These are phyloP conservation scores for Mustela erminea DNA, from an alignment of 2,797 vertebrate species.

Conservation along the genomic window DNA sequence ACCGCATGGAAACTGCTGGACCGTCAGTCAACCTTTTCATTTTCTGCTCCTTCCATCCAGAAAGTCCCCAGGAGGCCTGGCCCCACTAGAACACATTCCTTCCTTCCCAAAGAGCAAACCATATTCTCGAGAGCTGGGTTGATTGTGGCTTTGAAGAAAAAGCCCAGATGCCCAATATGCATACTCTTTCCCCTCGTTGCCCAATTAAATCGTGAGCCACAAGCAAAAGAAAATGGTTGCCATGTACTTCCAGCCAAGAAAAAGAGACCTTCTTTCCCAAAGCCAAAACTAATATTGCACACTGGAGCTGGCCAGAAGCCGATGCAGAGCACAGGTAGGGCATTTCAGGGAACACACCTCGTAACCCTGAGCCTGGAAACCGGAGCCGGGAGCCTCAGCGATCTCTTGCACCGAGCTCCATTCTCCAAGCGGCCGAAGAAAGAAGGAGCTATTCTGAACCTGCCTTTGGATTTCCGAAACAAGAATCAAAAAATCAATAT, in stretches of 20 bases:
- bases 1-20: neutral
- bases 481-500: neutral
- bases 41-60: neutral
- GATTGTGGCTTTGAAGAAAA: neutral
- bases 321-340: neutral
- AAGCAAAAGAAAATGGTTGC: conserved; percentile 61
- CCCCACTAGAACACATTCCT: neutral
- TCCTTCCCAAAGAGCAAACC: neutral
- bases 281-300: conserved; percentile 59
- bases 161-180: neutral
- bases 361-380: neutral
- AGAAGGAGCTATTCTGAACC: neutral
- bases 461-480: neutral
- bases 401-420: neutral
- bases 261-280: conserved; percentile 69
- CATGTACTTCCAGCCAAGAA: conserved; percentile 64
- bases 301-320: neutral
- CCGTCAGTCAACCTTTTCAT: neutral
- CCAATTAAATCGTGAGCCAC: conserved; percentile 49
- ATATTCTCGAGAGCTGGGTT: neutral
- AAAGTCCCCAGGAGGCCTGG: neutral
- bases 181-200: neutral
- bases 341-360: neutral
- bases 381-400: neutral
- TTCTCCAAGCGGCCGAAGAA: neutral